Percentiles rank a stretch among this genome's conserved stretches.
Evolutionary conservation across 2,113 vertebrate genomes (phyloP).

Genomic region (Pristiophorus japonicus): DNA sequence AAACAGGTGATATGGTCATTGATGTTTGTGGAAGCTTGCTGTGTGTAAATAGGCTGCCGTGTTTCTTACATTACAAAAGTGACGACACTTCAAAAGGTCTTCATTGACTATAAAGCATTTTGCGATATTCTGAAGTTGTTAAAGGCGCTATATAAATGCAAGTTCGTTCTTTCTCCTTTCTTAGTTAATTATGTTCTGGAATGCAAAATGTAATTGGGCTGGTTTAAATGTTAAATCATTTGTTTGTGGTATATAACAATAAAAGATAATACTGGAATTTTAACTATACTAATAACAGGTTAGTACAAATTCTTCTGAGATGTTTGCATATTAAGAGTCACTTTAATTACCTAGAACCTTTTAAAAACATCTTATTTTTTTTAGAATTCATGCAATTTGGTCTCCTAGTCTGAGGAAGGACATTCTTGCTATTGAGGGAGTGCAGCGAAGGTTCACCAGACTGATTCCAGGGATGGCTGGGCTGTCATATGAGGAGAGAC

Average conservation of each 20-base stretch:
- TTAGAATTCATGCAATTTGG: background rate
- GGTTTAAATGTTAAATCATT: background rate
- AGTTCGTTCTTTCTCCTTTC: background rate
- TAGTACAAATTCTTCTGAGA: background rate
- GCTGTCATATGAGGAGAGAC: too few species aligned
- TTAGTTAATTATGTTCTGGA: background rate
- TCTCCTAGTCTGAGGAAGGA: too few species aligned
- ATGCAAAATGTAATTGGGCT: background rate
- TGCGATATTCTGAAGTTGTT: background rate
- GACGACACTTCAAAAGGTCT: background rate
- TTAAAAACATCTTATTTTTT: too few species aligned
- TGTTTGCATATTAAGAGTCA: background rate
- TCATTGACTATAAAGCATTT: background rate
- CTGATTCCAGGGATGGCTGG: too few species aligned
- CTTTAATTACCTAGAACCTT: too few species aligned
- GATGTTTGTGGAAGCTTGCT: too few species aligned
- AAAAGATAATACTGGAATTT: background rate
- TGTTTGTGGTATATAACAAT: background rate
- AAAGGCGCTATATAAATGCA: background rate
- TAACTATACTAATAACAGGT: background rate
- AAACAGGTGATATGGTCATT: too few species aligned
- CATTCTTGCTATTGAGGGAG: too few species aligned
- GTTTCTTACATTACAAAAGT: too few species aligned
- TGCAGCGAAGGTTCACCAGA: too few species aligned
- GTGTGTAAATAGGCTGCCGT: too few species aligned